Percentiles rank a stretch among this genome's conserved stretches.
phyloP scores from a whole-genome alignment of 2,888 invertebrate genomes.

The Stegana nigrithorax region DNA sequence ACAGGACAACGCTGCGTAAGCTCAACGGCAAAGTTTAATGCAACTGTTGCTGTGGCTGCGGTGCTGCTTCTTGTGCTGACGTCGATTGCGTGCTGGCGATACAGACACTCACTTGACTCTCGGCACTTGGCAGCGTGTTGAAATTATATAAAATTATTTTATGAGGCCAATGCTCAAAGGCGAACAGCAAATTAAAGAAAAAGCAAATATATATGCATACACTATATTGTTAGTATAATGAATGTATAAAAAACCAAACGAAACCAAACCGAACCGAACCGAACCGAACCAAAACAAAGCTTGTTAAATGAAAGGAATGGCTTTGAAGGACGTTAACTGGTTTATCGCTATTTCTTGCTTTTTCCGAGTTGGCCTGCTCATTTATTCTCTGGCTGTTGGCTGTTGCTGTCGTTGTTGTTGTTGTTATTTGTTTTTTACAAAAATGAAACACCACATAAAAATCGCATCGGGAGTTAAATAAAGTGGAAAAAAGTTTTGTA shows the following conservation, averaged over 20 bases:
- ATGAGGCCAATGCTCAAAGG: not conserved
- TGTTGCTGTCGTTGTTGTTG: too few relatives aligned
- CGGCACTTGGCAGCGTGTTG: not conserved
- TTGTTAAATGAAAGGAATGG: not conserved
- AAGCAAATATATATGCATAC: not conserved
- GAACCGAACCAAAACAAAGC: not conserved
- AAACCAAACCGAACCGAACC: not conserved
- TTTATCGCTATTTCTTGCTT: not conserved
- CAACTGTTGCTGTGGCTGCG: too few relatives aligned
- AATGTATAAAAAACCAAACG: not conserved
- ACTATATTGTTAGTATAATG: too few relatives aligned
- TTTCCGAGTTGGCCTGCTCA: too few relatives aligned
- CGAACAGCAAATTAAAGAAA: not conserved
- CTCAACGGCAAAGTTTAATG: too few relatives aligned
- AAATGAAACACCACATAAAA: conserved; percentile 1
- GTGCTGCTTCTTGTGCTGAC: too few relatives aligned
- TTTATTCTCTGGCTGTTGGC: too few relatives aligned
- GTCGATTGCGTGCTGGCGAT: too few relatives aligned
- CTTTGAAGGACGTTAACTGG: not conserved
- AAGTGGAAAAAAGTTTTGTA: not conserved
- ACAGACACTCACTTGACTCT: too few relatives aligned
- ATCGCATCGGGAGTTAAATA: not conserved
- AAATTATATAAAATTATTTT: too few relatives aligned
- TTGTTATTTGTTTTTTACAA: not conserved
- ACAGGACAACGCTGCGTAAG: too few relatives aligned